Evolutionary conservation across 2,888 invertebrate genomes (phyloP).

Genomic region (Imbricaverruca yamaguchii): DNA sequence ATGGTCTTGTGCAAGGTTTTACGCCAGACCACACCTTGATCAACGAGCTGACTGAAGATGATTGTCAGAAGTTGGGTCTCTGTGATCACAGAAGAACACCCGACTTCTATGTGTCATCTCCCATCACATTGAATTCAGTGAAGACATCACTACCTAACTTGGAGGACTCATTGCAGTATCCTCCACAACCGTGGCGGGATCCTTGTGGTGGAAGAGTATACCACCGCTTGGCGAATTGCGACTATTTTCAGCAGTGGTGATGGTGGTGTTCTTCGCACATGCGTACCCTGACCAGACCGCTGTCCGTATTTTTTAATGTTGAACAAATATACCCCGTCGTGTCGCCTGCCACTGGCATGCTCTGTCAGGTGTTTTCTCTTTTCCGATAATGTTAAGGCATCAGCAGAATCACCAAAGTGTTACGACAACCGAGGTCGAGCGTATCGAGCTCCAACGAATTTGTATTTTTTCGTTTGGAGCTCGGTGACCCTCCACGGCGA

Average conservation of each 20-base stretch:
- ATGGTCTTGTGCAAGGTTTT: background rate
- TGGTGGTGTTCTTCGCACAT: no score
- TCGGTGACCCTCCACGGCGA: no score
- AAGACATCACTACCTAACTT: slow-evolving; percentile 83
- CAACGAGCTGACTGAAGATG: slow-evolving; percentile 1
- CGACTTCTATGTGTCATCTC: slow-evolving; percentile 35
- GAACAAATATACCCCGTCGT: no score
- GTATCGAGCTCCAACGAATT: no score
- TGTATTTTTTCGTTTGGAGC: no score
- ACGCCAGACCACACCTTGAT: background rate
- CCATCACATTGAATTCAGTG: slow-evolving; percentile 47
- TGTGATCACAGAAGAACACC: slow-evolving; percentile 25
- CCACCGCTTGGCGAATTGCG: background rate
- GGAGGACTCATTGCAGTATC: background rate
- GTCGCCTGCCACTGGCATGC: no score
- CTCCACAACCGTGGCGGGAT: background rate
- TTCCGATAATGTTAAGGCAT: no score
- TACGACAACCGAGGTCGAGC: no score
- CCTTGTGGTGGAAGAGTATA: background rate
- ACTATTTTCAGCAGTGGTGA: slow-evolving; percentile 10
- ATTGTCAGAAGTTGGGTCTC: background rate
- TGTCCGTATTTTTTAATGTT: no score
- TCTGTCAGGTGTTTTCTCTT: no score
- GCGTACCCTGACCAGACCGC: no score
- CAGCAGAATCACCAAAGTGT: no score